Evolutionary conservation across 1,140 invertebrate genomes (phyloP).

Genomic region (Anagrus nilaparvatae): DNA sequence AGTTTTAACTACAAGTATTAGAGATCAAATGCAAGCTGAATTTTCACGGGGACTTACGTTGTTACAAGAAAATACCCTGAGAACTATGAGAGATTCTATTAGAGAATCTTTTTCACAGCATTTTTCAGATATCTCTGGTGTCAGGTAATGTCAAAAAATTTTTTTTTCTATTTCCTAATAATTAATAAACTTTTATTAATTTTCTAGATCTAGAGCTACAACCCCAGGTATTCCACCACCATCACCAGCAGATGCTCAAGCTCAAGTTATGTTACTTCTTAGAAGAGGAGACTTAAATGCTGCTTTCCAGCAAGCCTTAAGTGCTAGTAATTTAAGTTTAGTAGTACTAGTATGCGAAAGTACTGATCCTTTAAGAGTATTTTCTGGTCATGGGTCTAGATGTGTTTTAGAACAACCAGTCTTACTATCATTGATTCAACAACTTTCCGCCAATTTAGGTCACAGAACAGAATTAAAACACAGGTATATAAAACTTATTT

Average conservation of each 20-base stretch:
- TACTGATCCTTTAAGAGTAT: conserved; percentile 66
- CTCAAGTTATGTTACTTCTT: conserved; percentile 65
- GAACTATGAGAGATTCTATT: conserved; percentile 32
- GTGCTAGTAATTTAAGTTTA: conserved; percentile 71
- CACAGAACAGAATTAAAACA: conserved; percentile 80
- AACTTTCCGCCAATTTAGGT: conserved; percentile 77
- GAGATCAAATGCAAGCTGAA: conserved; percentile 35
- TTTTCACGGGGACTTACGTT: conserved; percentile 25
- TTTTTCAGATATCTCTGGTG: conserved; percentile 33
- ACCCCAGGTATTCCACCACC: conserved; percentile 34
- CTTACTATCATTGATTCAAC: conserved; percentile 83
- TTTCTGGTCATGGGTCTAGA: conserved; percentile 41
- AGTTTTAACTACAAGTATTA: conserved; percentile 25
- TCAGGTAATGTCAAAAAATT: conserved; percentile 22
- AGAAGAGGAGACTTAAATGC: conserved; percentile 66
- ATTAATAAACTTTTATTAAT: neutral
- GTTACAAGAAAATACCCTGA: conserved; percentile 31
- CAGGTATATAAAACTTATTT: conserved; percentile 45
- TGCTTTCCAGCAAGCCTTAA: conserved; percentile 82
- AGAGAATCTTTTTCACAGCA: conserved; percentile 38
- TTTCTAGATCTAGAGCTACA: conserved; percentile 47
- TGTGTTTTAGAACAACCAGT: conserved; percentile 63
- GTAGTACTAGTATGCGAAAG: conserved; percentile 77
- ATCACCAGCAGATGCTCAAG: conserved; percentile 40
- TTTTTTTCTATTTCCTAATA: neutral